These are phyloP conservation scores for Acanthiza pusilla DNA, from an alignment of 2,797 vertebrate genomes.

Conservation along the genomic window DNA sequence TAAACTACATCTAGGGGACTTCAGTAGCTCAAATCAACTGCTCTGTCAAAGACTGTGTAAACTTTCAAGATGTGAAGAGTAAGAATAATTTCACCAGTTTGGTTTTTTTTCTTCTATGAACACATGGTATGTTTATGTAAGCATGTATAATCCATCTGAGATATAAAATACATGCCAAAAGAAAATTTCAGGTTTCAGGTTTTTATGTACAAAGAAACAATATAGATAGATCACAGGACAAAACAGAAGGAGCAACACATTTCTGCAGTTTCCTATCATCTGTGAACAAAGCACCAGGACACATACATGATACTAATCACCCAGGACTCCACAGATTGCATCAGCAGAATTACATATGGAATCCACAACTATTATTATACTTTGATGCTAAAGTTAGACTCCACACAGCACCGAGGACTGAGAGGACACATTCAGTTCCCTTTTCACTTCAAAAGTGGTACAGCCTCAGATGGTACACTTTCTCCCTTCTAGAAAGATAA, in stretches of 20 bases:
- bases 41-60: neutral
- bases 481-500: neutral
- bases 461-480: neutral
- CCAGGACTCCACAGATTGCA: slow-evolving; percentile 18
- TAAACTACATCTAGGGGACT: neutral
- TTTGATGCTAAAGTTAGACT: neutral
- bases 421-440: neutral
- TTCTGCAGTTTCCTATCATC: slow-evolving; percentile 25
- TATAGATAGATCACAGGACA: neutral
- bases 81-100: neutral
- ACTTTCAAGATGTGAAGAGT: neutral
- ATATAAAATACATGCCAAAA: neutral
- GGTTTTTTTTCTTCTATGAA: neutral
- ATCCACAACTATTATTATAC: neutral
- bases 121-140: neutral
- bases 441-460: neutral
- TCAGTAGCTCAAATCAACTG: neutral
- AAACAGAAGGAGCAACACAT: slow-evolving; percentile 53
- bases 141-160: neutral
- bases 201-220: neutral
- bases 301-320: slow-evolving; percentile 14
- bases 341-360: slow-evolving; percentile 18
- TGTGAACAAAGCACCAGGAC: neutral
- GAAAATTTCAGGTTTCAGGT: neutral
- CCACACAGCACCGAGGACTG: neutral